A percentile compares a stretch with the other conserved stretches of the same genome.
Conservation (phyloP, 2,113 vertebrate genomes). For the Oryctolagus cuniculus region DNA sequence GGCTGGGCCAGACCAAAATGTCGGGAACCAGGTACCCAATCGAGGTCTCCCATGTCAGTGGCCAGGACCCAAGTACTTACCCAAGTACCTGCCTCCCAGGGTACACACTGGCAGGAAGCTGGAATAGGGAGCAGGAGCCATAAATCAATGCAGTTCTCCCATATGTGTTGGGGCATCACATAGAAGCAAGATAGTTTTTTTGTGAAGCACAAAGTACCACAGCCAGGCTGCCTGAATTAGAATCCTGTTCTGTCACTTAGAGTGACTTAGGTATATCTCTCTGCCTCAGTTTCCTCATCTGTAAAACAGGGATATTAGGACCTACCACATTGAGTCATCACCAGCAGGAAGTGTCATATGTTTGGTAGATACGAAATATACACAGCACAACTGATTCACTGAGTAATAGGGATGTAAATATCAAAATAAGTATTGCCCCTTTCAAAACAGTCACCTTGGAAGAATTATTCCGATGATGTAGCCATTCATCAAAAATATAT, state of each 20-base stretch:
- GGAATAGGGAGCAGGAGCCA: too few species aligned
- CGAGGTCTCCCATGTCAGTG: too few species aligned
- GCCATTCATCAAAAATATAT: not conserved
- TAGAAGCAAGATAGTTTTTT: not conserved
- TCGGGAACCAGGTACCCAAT: too few species aligned
- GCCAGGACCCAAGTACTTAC: too few species aligned
- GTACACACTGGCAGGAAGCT: too few species aligned
- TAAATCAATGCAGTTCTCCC: too few species aligned
- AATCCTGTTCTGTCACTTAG: not conserved
- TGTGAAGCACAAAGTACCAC: not conserved
- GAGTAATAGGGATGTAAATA: not conserved
- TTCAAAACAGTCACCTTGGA: not conserved
- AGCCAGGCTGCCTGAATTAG: too few species aligned
- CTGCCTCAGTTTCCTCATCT: not conserved
- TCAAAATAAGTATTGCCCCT: not conserved
- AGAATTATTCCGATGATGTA: not conserved
- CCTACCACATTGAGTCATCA: not conserved
- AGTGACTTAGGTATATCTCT: not conserved
- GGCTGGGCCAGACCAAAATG: too few species aligned
- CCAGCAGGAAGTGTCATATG: not conserved
- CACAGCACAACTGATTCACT: not conserved
- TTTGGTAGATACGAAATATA: constrained; percentile 7
- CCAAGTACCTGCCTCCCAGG: too few species aligned
- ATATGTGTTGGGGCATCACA: not conserved
- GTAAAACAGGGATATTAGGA: not conserved